These are phyloP conservation scores for Hirudinaria manillensis DNA, from an alignment of 2,888 invertebrate genomes.

Conservation along the genomic window DNA sequence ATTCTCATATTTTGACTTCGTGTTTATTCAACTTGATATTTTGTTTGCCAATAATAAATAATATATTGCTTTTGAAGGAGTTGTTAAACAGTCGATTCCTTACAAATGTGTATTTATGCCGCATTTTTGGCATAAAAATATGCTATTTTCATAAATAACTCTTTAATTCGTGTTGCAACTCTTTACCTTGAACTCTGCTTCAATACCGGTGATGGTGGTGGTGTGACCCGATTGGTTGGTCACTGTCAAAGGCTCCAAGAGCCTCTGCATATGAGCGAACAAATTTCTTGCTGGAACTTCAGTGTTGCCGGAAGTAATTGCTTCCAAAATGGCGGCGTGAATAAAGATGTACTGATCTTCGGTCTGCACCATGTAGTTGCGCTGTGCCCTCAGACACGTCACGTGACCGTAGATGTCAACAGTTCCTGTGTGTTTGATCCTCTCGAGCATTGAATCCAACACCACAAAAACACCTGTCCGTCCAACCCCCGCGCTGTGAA, in stretches of 20 bases:
- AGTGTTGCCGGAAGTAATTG: conserved; percentile 89
- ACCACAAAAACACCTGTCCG: conserved; percentile 61
- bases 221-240: conserved; percentile 44
- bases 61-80: too few species aligned
- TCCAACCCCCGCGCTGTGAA: conserved; percentile 66
- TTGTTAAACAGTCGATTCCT: too few species aligned
- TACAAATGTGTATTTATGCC: too few species aligned
- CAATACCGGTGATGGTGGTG: conserved; percentile 49
- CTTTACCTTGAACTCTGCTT: conserved; percentile 47
- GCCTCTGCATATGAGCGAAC: conserved; percentile 86
- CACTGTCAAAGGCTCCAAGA: conserved; percentile 68
- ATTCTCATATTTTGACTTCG: too few species aligned
- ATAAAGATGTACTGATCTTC: conserved; percentile 99
- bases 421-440: conserved; percentile 87
- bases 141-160: too few species aligned
- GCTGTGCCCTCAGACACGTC: conserved; percentile 73
- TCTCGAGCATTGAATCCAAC: conserved; percentile 95
- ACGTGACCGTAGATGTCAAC: conserved; percentile 99
- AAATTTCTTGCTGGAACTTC: conserved; percentile 83
- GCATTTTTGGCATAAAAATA: too few species aligned
- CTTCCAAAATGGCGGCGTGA: conserved; percentile 91
- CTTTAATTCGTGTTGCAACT: neutral
- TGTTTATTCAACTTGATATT: too few species aligned
- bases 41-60: too few species aligned
- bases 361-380: conserved; percentile 92